These are phyloP conservation scores for Calameuta idolon DNA, from an alignment of 2,888 invertebrate species.

Conservation along the genomic window DNA sequence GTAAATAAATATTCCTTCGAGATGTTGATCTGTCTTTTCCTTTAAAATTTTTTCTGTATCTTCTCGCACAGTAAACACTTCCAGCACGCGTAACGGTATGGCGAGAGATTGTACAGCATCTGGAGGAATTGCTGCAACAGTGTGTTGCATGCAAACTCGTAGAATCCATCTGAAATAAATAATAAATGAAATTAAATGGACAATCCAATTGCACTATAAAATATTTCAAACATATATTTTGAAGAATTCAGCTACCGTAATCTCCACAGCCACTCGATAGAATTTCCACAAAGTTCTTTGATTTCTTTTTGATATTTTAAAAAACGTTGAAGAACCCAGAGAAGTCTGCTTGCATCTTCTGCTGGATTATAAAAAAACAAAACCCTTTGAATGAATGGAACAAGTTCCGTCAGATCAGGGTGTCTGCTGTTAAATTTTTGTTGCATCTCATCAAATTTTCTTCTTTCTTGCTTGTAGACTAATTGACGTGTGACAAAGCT, in stretches of 20 bases:
- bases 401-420: constrained; percentile 67
- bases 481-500: constrained; percentile 80
- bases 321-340: constrained; percentile 65
- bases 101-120: constrained; percentile 71
- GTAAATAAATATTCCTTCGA: constrained; percentile 57
- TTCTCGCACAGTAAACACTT: constrained; percentile 75
- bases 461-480: constrained; percentile 75
- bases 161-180: constrained; percentile 68
- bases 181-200: constrained; percentile 11
- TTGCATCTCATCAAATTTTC: constrained; percentile 77
- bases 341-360: constrained; percentile 76
- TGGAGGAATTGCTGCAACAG: constrained; percentile 58
- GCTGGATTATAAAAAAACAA: constrained; percentile 82
- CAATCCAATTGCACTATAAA: neutral
- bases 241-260: constrained; percentile 45
- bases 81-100: constrained; percentile 82
- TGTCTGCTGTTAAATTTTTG: constrained; percentile 66
- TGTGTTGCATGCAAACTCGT: constrained; percentile 70
- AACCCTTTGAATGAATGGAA: constrained; percentile 75
- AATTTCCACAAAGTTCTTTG: constrained; percentile 53
- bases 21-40: constrained; percentile 57
- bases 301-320: constrained; percentile 64
- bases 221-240: neutral
- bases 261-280: constrained; percentile 67
- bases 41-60: constrained; percentile 57